phyloP scores from a whole-genome alignment of 1,140 invertebrate species.

The Palaemon carinicauda region DNA sequence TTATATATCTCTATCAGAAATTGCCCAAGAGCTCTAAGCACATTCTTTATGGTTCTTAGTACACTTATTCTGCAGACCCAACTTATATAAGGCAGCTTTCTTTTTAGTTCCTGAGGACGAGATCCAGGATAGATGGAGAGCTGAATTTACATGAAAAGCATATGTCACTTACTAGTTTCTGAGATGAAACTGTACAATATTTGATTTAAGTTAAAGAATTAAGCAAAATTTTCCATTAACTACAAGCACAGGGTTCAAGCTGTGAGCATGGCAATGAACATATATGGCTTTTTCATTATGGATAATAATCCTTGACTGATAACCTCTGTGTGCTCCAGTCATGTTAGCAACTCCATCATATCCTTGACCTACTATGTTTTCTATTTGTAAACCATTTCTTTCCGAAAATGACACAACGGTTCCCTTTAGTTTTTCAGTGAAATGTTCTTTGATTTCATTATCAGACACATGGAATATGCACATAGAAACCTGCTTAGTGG shows the following conservation, averaged over 20 bases:
- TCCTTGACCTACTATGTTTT: background rate
- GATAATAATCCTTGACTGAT: background rate
- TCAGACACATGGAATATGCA: background rate
- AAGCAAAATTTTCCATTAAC: background rate
- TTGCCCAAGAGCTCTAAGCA: too few species aligned
- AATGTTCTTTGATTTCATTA: background rate
- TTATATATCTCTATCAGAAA: too few species aligned
- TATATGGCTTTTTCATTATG: background rate
- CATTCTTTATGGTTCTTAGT: too few species aligned
- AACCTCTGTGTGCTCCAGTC: background rate
- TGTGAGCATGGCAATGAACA: background rate
- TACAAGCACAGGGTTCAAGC: slow-evolving; percentile 8
- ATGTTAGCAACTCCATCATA: too few species aligned
- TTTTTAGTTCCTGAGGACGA: too few species aligned
- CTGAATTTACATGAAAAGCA: too few species aligned
- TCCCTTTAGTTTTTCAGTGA: background rate
- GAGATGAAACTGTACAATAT: too few species aligned
- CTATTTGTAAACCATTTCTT: background rate
- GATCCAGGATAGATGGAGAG: too few species aligned
- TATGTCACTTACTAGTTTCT: too few species aligned
- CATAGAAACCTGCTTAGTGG: too few species aligned
- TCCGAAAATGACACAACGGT: background rate
- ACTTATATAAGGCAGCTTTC: background rate
- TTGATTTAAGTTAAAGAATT: too few species aligned
- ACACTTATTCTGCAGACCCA: too few species aligned